These are phyloP conservation scores for Corythaeola cristata DNA, from an alignment of 2,113 vertebrate genomes.

Conservation along the genomic window DNA sequence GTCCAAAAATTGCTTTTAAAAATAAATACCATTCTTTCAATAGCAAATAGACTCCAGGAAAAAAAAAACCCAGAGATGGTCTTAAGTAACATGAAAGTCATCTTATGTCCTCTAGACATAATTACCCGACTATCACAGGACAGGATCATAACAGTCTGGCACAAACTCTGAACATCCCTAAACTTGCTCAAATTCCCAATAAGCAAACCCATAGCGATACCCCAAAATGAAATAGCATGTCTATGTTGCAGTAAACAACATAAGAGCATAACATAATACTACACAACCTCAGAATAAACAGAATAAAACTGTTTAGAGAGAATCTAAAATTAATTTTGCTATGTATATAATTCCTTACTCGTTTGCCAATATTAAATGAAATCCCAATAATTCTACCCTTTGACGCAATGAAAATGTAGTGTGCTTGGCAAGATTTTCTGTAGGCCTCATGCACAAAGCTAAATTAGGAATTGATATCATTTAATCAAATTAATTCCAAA, in stretches of 20 bases:
- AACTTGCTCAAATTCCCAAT: not conserved
- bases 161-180: not conserved
- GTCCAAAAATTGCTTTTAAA: not conserved
- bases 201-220: not conserved
- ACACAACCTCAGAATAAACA: not conserved
- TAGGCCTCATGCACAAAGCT: not conserved
- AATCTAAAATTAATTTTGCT: not conserved
- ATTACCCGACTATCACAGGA: not conserved
- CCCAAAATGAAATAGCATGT: not conserved
- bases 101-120: not conserved
- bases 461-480: not conserved
- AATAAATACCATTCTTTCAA: not conserved
- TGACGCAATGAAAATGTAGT: not conserved
- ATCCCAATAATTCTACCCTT: not conserved
- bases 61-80: not conserved
- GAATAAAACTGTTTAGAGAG: not conserved
- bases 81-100: not conserved
- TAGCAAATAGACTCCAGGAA: not conserved
- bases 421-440: not conserved
- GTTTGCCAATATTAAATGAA: not conserved
- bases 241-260: not conserved
- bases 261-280: not conserved
- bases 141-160: not conserved
- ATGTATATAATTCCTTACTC: not conserved
- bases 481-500: not conserved